Evolutionary conservation across 2,888 invertebrate species (phyloP).

Genomic region (Sceliomorpha sp.): DNA sequence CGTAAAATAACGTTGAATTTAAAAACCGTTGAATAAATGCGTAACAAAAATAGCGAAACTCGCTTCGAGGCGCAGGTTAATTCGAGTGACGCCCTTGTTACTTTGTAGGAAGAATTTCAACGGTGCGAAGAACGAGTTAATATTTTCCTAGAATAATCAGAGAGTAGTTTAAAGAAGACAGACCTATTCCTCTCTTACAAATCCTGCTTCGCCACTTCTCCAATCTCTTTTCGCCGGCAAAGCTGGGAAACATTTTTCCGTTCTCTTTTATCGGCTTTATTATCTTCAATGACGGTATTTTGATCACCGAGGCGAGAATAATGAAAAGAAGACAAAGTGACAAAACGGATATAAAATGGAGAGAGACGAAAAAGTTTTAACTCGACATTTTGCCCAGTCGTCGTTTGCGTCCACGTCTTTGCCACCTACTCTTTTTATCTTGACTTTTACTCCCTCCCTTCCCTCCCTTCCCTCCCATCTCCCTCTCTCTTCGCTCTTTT

Average conservation of each 20-base stretch:
- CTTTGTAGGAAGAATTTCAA: conserved; percentile 14
- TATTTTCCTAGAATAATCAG: conserved; percentile 35
- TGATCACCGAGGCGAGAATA: conserved; percentile 58
- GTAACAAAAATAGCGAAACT: conserved; percentile 30
- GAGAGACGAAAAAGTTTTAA: conserved; percentile 45
- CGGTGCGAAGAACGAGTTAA: conserved; percentile 23
- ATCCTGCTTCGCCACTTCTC: conserved; percentile 11
- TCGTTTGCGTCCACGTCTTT: conserved; percentile 12
- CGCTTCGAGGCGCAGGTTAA: conserved; percentile 26
- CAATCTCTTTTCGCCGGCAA: conserved; percentile 29
- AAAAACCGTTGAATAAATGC: conserved; percentile 22
- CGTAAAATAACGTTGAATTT: too few relatives aligned
- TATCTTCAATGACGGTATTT: conserved; percentile 42
- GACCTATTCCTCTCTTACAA: conserved; percentile 3
- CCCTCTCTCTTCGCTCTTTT: conserved; percentile 48
- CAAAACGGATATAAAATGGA: conserved; percentile 26
- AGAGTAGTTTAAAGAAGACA: conserved; percentile 13
- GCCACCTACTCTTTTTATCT: conserved; percentile 18
- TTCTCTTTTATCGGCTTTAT: conserved; percentile 42
- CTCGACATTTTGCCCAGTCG: conserved; percentile 22
- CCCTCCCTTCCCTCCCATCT: conserved; percentile 8
- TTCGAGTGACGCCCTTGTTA: conserved; percentile 2
- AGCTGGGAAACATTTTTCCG: conserved; percentile 22
- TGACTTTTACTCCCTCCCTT: conserved; percentile 23
- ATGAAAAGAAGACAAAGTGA: conserved; percentile 56